phyloP scores from a whole-genome alignment of 2,888 invertebrate genomes.

The Tenthredo amoena region DNA sequence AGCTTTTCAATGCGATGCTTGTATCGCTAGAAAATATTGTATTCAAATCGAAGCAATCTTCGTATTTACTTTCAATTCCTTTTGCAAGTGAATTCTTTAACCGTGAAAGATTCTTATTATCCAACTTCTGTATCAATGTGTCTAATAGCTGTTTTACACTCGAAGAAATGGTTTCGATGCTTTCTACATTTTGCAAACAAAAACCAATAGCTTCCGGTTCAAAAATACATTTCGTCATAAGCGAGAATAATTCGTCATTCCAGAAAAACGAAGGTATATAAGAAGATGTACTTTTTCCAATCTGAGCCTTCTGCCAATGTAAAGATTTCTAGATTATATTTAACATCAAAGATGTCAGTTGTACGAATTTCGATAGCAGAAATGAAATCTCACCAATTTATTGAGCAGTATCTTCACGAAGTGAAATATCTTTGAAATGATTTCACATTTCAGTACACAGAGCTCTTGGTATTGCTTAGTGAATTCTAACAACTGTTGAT shows the following conservation, averaged over 20 bases:
- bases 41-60: constrained; percentile 58
- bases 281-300: not conserved
- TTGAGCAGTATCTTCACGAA: constrained; percentile 75
- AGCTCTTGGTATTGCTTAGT: constrained; percentile 69
- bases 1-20: constrained; percentile 55
- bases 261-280: constrained; percentile 61
- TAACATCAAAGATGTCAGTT: constrained; percentile 12
- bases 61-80: constrained; percentile 55
- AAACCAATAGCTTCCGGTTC: constrained; percentile 78
- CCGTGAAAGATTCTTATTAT: constrained; percentile 30
- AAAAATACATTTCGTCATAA: constrained; percentile 72
- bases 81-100: constrained; percentile 57
- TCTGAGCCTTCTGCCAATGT: constrained; percentile 52
- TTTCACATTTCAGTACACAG: constrained; percentile 76
- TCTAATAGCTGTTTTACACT: constrained; percentile 67
- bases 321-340: constrained; percentile 49
- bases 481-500: constrained; percentile 54
- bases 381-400: constrained; percentile 64
- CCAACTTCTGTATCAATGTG: constrained; percentile 54
- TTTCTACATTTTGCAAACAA: constrained; percentile 78
- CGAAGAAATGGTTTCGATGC: constrained; percentile 75
- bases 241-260: constrained; percentile 69
- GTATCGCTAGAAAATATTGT: constrained; percentile 24
- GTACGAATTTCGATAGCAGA: not conserved
- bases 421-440: constrained; percentile 77